Conservation (phyloP, 1,140 invertebrate species). For the Alviniconcha marisindica region DNA sequence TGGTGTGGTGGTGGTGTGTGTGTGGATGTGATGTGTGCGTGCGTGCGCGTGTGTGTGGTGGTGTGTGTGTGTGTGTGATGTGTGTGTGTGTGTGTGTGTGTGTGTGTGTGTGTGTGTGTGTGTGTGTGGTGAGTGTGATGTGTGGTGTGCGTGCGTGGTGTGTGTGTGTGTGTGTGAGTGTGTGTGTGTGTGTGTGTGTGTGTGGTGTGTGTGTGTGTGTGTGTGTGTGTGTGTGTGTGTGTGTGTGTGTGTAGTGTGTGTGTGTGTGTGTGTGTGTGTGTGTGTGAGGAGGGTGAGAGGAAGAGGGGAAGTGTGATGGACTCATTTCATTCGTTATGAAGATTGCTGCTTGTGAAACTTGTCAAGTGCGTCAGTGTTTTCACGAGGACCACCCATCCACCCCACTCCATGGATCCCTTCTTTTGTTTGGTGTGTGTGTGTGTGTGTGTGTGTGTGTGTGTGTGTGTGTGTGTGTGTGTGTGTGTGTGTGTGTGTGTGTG, state of each 20-base stretch:
- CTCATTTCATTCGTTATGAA: background rate
- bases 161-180: slow-evolving; percentile 21
- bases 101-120: slow-evolving; percentile 30
- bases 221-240: slow-evolving; percentile 12
- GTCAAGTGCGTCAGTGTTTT: background rate
- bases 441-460: too few relatives aligned
- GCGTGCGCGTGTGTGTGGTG: slow-evolving; percentile 18
- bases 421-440: background rate
- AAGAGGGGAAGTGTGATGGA: background rate
- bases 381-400: background rate
- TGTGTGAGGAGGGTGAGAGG: background rate
- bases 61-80: slow-evolving; percentile 19
- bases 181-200: slow-evolving; percentile 14
- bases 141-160: slow-evolving; percentile 27
- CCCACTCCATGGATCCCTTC: background rate
- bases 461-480: too few relatives aligned
- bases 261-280: background rate
- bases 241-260: slow-evolving; percentile 2
- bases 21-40: slow-evolving; percentile 17
- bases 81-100: slow-evolving; percentile 15
- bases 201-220: slow-evolving; percentile 5
- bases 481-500: too few relatives aligned
- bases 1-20: slow-evolving; percentile 15
- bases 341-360: too few relatives aligned
- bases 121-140: slow-evolving; percentile 32